A percentile compares a stretch with the other conserved stretches of the same genome.
Conservation (phyloP, 2,888 invertebrate species). For the Heliconius sara region DNA sequence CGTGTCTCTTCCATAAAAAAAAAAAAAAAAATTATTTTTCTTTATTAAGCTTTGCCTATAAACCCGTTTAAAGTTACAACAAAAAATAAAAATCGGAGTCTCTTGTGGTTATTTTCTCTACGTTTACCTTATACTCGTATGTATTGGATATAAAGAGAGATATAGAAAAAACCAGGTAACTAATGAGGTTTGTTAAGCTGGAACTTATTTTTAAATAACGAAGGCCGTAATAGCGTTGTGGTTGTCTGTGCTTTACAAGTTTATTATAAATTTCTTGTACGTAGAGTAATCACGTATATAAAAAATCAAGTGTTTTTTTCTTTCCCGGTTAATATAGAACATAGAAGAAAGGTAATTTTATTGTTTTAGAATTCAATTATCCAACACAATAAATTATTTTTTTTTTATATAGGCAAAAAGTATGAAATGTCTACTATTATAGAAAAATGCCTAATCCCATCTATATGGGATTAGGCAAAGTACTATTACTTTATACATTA, state of each 20-base stretch:
- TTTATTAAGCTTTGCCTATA: background rate
- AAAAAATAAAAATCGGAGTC: background rate
- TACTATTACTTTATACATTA: background rate
- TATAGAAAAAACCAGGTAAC: background rate
- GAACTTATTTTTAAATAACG: background rate
- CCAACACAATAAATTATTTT: background rate
- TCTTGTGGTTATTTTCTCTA: background rate
- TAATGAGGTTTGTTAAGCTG: background rate
- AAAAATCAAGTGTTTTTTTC: background rate
- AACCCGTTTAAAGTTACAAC: background rate
- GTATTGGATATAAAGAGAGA: too few species aligned
- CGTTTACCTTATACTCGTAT: background rate
- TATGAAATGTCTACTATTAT: background rate
- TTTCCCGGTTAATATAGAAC: background rate
- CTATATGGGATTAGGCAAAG: too few species aligned
- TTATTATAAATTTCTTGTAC: background rate
- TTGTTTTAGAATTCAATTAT: background rate
- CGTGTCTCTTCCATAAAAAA: too few species aligned
- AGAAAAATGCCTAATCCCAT: background rate
- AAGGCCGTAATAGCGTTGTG: background rate
- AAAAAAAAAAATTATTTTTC: too few species aligned
- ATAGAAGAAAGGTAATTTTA: background rate
- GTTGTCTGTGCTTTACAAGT: background rate
- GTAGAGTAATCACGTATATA: background rate
- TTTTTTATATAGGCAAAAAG: background rate